These are phyloP conservation scores for Scaptodrosophila lebanonensis DNA, from an alignment of 1,140 invertebrate genomes.

Conservation along the genomic window DNA sequence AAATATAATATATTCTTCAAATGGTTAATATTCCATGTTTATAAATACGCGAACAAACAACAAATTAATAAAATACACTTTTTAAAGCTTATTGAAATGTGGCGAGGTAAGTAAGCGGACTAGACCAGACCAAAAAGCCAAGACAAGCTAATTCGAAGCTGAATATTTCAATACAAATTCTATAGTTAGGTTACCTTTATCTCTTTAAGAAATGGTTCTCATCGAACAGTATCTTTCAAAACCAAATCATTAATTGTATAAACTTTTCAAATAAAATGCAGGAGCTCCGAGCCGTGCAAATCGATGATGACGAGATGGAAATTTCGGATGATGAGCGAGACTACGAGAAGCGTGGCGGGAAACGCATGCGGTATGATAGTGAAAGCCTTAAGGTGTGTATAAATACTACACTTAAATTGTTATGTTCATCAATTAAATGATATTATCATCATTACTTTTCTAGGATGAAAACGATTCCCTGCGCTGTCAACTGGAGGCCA, in stretches of 20 bases:
- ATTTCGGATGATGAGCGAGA: slow-evolving; percentile 77
- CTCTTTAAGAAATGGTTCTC: slow-evolving; percentile 17
- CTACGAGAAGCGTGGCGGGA: slow-evolving; percentile 55
- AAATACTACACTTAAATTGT: not conserved
- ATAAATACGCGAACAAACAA: slow-evolving; percentile 1
- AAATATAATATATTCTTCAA: slow-evolving; percentile 11
- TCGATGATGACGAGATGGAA: slow-evolving; percentile 81
- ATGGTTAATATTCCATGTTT: slow-evolving; percentile 6
- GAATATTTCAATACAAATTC: slow-evolving; percentile 53
- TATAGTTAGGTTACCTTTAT: slow-evolving; percentile 51
- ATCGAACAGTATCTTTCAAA: slow-evolving; percentile 1
- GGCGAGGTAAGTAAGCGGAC: slow-evolving; percentile 70
- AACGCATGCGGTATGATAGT: slow-evolving; percentile 65
- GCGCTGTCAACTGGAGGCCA: slow-evolving; percentile 94
- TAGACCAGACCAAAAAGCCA: slow-evolving; percentile 30
- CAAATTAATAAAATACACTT: slow-evolving; percentile 21
- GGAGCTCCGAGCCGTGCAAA: slow-evolving; percentile 87
- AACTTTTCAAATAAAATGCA: slow-evolving; percentile 76
- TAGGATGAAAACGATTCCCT: slow-evolving; percentile 93
- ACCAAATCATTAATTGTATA: not conserved
- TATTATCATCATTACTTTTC: not conserved
- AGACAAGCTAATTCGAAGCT: slow-evolving; percentile 41
- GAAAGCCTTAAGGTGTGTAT: slow-evolving; percentile 61
- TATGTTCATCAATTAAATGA: not conserved
- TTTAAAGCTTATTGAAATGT: slow-evolving; percentile 39